Percentiles rank a stretch among this genome's conserved stretches.
Evolutionary conservation across 2,797 vertebrate species (phyloP).

Genomic region (Enteromius unitaeniatus): DNA sequence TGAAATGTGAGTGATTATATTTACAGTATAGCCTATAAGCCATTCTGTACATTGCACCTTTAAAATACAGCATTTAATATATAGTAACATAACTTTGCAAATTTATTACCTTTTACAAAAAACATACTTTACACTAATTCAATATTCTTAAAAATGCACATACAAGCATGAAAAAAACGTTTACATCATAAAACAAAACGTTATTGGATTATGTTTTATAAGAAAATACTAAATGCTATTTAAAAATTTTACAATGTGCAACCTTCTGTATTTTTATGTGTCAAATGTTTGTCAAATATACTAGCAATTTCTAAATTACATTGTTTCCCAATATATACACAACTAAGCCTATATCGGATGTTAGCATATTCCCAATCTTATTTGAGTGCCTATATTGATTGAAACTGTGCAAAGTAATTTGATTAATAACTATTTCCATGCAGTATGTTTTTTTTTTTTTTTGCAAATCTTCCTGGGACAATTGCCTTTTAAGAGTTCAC

Average conservation of each 20-base stretch:
- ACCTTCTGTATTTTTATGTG: background rate
- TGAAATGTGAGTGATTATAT: too few species aligned
- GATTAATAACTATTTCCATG: background rate
- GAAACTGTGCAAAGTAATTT: background rate
- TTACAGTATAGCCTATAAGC: background rate
- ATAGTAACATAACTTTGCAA: background rate
- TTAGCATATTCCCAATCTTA: background rate
- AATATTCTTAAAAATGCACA: background rate
- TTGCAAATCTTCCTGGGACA: background rate
- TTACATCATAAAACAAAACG: background rate
- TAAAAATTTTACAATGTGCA: background rate
- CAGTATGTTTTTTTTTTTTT: background rate
- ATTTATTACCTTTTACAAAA: background rate
- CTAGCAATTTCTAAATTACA: background rate
- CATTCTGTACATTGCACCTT: background rate
- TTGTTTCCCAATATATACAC: background rate
- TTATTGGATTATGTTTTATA: background rate
- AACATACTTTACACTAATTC: background rate
- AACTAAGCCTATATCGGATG: background rate
- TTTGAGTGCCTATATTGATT: background rate
- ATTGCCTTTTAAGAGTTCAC: too few species aligned
- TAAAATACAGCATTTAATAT: background rate
- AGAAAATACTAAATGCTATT: background rate
- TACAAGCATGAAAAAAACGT: too few species aligned
- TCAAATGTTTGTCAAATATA: background rate